Conservation (phyloP, 2,797 vertebrate species). For the Gastrophryne carolinensis region DNA sequence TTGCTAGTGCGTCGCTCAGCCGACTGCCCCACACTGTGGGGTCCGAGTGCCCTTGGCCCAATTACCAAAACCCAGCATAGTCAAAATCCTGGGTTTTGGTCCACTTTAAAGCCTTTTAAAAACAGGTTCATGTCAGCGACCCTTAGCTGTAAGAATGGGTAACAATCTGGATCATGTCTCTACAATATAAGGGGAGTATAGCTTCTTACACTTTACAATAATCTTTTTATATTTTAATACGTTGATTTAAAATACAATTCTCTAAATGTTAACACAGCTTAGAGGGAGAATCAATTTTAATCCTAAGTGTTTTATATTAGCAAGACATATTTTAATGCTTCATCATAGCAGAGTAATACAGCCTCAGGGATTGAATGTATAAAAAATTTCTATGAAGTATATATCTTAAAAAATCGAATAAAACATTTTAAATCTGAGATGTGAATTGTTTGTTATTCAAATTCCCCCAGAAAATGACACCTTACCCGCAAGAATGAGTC, state of each 20-base stretch:
- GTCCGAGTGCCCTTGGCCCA: too few species aligned
- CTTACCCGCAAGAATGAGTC: constrained; percentile 95
- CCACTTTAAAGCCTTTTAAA: too few species aligned
- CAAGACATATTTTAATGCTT: constrained; percentile 55
- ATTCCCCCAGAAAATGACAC: constrained; percentile 64
- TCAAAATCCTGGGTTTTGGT: too few species aligned
- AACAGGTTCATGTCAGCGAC: too few species aligned
- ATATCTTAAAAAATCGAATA: constrained; percentile 68
- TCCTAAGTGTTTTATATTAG: constrained; percentile 54
- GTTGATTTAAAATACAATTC: constrained; percentile 51
- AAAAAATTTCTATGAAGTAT: constrained; percentile 61
- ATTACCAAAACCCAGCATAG: too few species aligned
- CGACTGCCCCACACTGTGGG: too few species aligned
- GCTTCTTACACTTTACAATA: too few species aligned
- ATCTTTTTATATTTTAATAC: too few species aligned
- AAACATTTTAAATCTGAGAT: constrained; percentile 66
- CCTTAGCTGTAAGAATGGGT: too few species aligned
- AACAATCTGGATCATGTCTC: too few species aligned
- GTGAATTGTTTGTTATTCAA: constrained; percentile 66
- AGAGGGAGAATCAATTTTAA: constrained; percentile 63
- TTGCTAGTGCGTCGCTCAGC: too few species aligned
- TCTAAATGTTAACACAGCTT: constrained; percentile 57
- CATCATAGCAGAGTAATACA: constrained; percentile 56
- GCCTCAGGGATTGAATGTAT: constrained; percentile 56
- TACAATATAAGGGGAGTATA: too few species aligned